phyloP scores from a whole-genome alignment of 2,113 vertebrate genomes.

The Pelecanus crispus region DNA sequence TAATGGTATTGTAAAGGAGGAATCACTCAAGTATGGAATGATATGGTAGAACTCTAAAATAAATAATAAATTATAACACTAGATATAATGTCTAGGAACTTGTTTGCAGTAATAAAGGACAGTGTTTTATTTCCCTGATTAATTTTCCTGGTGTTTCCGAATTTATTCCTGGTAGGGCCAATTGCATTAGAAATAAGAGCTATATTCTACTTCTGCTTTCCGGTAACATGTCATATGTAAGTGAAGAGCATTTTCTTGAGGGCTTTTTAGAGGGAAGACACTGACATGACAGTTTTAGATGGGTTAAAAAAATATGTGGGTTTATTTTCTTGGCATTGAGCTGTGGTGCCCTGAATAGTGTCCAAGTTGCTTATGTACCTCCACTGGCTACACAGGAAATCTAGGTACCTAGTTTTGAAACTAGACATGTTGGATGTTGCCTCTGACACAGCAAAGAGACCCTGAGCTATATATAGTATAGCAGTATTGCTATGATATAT shows the following conservation, averaged over 20 bases:
- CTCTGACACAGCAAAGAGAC: background rate
- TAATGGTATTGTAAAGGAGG: background rate
- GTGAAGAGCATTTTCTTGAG: background rate
- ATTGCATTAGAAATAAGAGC: background rate
- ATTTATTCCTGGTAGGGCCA: background rate
- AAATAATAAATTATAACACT: background rate
- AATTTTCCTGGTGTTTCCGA: background rate
- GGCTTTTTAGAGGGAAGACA: background rate
- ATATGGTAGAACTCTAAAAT: background rate
- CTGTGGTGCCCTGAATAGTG: background rate
- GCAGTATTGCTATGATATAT: background rate
- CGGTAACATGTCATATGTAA: background rate
- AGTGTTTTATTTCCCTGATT: background rate
- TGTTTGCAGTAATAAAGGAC: background rate
- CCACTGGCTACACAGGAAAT: background rate
- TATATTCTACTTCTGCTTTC: background rate
- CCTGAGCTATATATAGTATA: rapidly evolving
- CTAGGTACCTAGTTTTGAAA: background rate
- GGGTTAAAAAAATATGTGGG: background rate
- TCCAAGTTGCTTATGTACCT: rapidly evolving
- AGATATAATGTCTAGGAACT: background rate
- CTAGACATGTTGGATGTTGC: rapidly evolving
- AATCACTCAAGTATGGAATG: background rate
- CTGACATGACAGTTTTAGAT: background rate
- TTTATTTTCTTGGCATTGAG: background rate